Evolutionary conservation across 2,113 vertebrate species (phyloP), one percentile per base, ranked within the genome.

Genomic region (Bubalus kerabau): DNA sequence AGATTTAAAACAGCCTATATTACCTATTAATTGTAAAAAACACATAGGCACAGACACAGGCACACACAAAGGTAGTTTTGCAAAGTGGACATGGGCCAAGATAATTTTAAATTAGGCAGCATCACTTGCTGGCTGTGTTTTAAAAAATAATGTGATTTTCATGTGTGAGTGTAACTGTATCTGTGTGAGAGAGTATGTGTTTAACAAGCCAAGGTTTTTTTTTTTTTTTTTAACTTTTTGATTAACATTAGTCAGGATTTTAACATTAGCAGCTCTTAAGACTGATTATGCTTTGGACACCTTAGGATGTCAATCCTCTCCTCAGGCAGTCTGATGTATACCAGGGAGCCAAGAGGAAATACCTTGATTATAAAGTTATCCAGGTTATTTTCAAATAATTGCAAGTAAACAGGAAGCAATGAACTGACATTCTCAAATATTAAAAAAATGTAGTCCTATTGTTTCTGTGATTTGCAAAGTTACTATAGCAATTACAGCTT

Each of bases 311-410:
- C 98, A 98, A 98, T 98, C 98, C 98, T 98, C 99, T 98, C 99
- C 98, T 99, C 99, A 98, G 99, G 99, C 97, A 99, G 98, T 98
- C 99, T 99, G 96, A 97, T 98, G 97, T 99, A 97, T 99, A 98
- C 98, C 98, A 98, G 98, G 98, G 99, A 99, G 98, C 98, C 96
- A 98, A 98, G 98, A 99, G 99, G 99, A 99, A 99, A 99, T 98
- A 98, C 98, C 98, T 99, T 99, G 99, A 99, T 99, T 99, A 98
- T 99, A 99, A 98, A 99, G 98, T 99, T 99, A 99, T 98, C 98
- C 97, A 98, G 98, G 98, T 99, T 99, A 99, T 99, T 99, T 99
- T 99, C 98, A 99, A 99, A 99, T 99, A 99, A 99, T 99, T 99
- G 97, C 98, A 98, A 98, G 98, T 99, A 99, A 99, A 98, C 98